Conservation (phyloP, 1,140 invertebrate genomes). For the Oscheius sp. region DNA sequence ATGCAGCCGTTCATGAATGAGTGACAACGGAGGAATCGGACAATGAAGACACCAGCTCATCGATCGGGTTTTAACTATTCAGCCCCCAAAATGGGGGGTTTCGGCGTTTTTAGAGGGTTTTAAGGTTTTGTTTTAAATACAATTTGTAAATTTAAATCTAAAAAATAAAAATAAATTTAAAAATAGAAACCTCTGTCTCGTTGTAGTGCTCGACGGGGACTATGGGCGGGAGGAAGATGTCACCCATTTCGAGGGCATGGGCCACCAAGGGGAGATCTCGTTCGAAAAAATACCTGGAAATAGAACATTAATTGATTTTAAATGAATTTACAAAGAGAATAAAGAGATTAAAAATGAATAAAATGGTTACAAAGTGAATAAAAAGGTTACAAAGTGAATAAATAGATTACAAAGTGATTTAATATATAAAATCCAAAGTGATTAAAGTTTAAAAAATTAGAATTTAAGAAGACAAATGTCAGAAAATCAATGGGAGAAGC, state of each 20-base stretch:
- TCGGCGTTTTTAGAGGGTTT: no score
- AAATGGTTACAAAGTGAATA: background rate
- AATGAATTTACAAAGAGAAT: background rate
- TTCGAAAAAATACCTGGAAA: background rate
- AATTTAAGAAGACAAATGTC: background rate
- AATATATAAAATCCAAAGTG: background rate
- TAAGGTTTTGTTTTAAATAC: no score
- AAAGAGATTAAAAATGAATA: background rate
- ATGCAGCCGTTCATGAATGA: no score
- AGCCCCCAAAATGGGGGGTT: no score
- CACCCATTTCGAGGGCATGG: conserved; percentile 3
- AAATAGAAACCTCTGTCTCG: conserved; percentile 19
- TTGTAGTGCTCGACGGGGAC: conserved; percentile 21
- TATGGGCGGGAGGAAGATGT: conserved; percentile 16
- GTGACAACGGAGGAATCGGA: no score
- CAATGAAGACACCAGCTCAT: no score
- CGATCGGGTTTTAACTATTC: no score
- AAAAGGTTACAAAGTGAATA: background rate
- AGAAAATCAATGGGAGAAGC: background rate
- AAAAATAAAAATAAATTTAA: no score
- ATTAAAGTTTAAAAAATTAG: background rate
- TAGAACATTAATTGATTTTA: background rate
- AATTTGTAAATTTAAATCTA: no score
- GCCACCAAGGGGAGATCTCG: background rate
- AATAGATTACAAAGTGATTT: background rate